Evolutionary conservation across 2,797 vertebrate genomes (phyloP).

Genomic region (Hipposideros larvatus): DNA sequence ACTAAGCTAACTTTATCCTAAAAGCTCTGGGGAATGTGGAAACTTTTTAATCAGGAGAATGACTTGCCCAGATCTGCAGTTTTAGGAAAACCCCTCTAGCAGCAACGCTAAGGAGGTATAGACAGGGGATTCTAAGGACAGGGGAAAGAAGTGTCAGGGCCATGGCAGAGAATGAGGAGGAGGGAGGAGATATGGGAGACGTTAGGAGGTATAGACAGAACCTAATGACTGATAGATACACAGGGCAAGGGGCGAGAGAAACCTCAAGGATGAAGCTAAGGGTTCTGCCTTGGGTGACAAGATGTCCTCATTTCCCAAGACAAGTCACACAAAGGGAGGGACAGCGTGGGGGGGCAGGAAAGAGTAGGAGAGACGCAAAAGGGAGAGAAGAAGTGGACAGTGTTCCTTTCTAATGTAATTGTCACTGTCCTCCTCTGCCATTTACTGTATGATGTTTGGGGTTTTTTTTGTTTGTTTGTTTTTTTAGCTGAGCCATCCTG

Average conservation of each 20-base stretch:
- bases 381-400: background rate
- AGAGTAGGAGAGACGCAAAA: background rate
- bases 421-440: background rate
- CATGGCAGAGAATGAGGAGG: background rate
- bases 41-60: background rate
- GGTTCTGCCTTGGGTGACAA: background rate
- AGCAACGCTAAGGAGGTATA: background rate
- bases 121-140: background rate
- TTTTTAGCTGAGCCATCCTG: too few relatives aligned
- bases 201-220: background rate
- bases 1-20: background rate
- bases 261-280: background rate
- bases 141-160: background rate
- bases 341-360: background rate
- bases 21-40: background rate
- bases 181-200: background rate
- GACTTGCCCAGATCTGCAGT: background rate
- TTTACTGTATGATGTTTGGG: background rate
- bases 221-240: background rate
- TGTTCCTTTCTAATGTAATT: background rate
- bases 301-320: background rate
- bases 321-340: background rate
- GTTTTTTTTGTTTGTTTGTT: too few relatives aligned
- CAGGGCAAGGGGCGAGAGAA: background rate
- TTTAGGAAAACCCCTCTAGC: background rate